Conservation (phyloP, 2,113 vertebrate species). For the Callipepla squamata region DNA sequence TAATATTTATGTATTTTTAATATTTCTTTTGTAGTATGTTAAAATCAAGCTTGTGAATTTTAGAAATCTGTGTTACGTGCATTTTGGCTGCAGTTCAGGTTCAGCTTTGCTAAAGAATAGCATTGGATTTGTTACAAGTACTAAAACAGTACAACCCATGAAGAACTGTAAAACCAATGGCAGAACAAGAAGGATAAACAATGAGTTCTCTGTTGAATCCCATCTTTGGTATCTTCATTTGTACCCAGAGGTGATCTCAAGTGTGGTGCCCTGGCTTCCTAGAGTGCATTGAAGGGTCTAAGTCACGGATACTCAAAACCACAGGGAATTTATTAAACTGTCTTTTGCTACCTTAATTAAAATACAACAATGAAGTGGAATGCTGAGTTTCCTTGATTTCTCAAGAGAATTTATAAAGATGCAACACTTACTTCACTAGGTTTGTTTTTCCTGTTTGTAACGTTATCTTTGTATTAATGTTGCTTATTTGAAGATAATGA, state of each 20-base stretch:
- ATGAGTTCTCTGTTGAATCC: not conserved
- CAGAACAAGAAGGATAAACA: not conserved
- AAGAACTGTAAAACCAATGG: not conserved
- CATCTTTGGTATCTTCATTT: not conserved
- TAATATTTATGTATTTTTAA: not conserved
- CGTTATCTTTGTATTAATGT: not conserved
- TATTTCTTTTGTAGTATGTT: not conserved
- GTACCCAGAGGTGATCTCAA: not conserved
- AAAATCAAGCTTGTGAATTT: not conserved
- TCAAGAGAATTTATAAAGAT: not conserved
- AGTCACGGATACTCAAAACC: not conserved
- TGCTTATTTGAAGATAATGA: not conserved
- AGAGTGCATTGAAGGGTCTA: not conserved
- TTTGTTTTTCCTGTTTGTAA: not conserved
- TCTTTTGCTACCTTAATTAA: constrained; percentile 5
- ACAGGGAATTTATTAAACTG: not conserved
- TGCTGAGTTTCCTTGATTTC: not conserved
- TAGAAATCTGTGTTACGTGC: not conserved
- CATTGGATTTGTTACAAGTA: not conserved
- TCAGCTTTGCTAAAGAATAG: not conserved
- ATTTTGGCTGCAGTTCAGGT: not conserved
- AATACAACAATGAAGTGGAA: not conserved
- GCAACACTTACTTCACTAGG: not conserved
- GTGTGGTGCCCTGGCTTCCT: not conserved
- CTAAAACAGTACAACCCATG: not conserved